These are phyloP conservation scores for Falco punctatus DNA, from an alignment of 2,113 vertebrate genomes.

Conservation along the genomic window DNA sequence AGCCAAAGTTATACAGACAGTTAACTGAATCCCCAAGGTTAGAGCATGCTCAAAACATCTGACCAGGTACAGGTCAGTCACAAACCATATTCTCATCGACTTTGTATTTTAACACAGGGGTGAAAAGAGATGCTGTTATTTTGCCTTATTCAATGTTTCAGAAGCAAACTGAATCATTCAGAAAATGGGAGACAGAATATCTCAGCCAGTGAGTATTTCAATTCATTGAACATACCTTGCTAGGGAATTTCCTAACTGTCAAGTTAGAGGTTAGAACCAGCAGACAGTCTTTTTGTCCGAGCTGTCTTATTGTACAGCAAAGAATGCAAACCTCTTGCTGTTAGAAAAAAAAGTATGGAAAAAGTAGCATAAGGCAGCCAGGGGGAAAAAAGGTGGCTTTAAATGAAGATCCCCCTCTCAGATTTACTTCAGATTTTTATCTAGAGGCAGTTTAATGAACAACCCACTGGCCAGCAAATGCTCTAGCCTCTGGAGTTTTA, in stretches of 20 bases:
- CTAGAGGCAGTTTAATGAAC: neutral
- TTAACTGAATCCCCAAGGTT: neutral
- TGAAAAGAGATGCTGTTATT: neutral
- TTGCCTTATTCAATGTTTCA: neutral
- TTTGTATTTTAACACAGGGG: neutral
- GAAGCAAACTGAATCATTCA: neutral
- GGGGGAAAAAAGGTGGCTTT: neutral
- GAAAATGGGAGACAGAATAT: accelerated
- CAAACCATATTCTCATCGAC: neutral
- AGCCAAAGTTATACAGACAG: neutral
- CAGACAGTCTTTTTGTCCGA: neutral
- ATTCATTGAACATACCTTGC: neutral
- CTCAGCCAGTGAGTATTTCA: neutral
- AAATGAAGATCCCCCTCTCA: neutral
- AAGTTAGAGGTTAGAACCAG: neutral
- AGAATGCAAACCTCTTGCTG: neutral
- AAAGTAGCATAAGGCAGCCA: accelerated
- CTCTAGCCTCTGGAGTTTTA: neutral
- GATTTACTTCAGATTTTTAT: neutral
- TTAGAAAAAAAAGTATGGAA: neutral
- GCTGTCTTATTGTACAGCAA: neutral
- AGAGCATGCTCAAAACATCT: neutral
- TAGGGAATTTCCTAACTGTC: neutral
- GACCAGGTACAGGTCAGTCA: neutral
- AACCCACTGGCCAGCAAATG: neutral